These are phyloP conservation scores for Drosophila orosa DNA, from an alignment of 1,140 invertebrate species.

Conservation along the genomic window DNA sequence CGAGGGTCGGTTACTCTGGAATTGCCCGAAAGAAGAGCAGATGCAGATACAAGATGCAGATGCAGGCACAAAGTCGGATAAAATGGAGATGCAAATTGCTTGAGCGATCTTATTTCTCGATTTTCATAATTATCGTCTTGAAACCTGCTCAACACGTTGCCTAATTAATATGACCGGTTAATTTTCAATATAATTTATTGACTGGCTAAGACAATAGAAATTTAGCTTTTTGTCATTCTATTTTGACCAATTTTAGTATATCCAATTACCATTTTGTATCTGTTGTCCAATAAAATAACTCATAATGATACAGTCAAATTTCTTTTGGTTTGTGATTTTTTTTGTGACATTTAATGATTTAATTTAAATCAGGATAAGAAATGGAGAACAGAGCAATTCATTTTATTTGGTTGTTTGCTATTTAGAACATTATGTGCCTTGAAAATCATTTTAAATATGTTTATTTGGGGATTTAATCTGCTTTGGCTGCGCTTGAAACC, in stretches of 20 bases:
- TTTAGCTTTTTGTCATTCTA: not conserved
- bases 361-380: not conserved
- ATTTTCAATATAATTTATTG: not conserved
- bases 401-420: no score
- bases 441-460: no score
- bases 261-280: not conserved
- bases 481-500: no score
- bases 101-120: not conserved
- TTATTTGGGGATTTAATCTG: no score
- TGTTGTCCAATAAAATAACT: not conserved
- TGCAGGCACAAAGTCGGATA: not conserved
- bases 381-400: not conserved
- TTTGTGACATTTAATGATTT: not conserved
- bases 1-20: slow-evolving; percentile 34
- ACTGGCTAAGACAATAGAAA: not conserved
- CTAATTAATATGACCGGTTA: slow-evolving; percentile 24
- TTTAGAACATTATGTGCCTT: no score
- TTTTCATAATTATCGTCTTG: not conserved
- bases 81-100: slow-evolving; percentile 1
- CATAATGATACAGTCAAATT: not conserved
- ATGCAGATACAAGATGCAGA: slow-evolving; percentile 18
- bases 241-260: not conserved
- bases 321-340: no score
- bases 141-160: slow-evolving; percentile 20
- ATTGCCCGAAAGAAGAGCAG: slow-evolving; percentile 8